Evolutionary conservation across 2,113 vertebrate species (phyloP), one percentile per base, ranked within the genome.

Genomic region (Picathartes gymnocephalus): DNA sequence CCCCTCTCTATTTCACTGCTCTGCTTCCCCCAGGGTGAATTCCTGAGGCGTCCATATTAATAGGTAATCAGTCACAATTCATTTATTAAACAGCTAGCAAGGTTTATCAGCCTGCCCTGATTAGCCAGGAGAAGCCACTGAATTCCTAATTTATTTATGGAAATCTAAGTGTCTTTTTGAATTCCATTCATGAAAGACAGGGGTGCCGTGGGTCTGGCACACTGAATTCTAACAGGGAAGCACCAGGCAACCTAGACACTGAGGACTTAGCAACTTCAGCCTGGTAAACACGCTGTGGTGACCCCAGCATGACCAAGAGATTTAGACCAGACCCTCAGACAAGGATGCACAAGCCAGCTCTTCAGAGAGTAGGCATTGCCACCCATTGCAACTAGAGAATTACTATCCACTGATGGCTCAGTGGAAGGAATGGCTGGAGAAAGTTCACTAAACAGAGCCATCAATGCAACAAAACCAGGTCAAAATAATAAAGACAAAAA

Each of bases 31-130:
- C 86, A 96, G 97, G 97, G 98, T 98, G 98, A 99, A 99, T 99
- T 99, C 99, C 99, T 99, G 98, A 99, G 99, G 99, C 99, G 98
- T 99, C 99, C 99, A 99, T 99, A 99, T 99, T 99, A 99, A 99
- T 99, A 99, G 99, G 99, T 99, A 99, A 99, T 99, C 99, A 99
- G 99, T 99, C 99, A 99, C 99, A 99, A 99, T 99, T 99, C 99
- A 99, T 99, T 99, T 99, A 99, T 99, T 99, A 99, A 99, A 98
- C 98, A 98, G 98, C 98, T 98, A 99, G 99, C 99, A 99, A 99
- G 99, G 98, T 99, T 99, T 99, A 99, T 98, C 99, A 98, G 98
- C 98, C 97, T 98, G 96, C 98, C 97, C 98, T 99, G 99, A 99
- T 99, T 99, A 99, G 99, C 99, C 98, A 87, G 97, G 98, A 99